Evolutionary conservation across 2,888 invertebrate genomes (phyloP).

Genomic region (Chymomyza amoena): DNA sequence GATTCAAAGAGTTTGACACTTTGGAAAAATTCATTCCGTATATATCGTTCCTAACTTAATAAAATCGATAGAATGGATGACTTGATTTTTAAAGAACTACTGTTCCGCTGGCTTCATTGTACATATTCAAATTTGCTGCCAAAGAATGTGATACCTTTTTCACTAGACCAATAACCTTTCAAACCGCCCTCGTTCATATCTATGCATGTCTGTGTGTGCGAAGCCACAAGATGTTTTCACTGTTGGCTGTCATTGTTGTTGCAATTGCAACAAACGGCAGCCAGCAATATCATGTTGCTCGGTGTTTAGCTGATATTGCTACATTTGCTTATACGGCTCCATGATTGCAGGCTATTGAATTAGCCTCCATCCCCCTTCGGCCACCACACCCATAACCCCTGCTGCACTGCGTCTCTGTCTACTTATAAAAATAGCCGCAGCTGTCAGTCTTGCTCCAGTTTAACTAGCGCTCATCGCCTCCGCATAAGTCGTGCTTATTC

Average conservation of each 20-base stretch:
- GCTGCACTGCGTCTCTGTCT: not conserved
- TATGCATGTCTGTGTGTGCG: constrained; percentile 45
- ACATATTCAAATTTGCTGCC: no score
- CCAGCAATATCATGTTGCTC: constrained; percentile 62
- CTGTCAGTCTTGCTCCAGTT: constrained; percentile 57
- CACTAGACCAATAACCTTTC: no score
- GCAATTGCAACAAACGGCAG: constrained; percentile 34
- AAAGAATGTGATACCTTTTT: no score
- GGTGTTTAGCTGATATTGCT: constrained; percentile 65
- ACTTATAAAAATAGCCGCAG: not conserved
- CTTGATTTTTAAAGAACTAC: no score
- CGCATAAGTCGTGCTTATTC: constrained; percentile 66
- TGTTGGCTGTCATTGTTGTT: constrained; percentile 43
- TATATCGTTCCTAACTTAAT: no score
- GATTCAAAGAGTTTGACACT: no score
- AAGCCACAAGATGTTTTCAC: constrained; percentile 28
- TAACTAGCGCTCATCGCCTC: constrained; percentile 29
- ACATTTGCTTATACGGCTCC: constrained; percentile 71
- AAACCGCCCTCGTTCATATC: not conserved
- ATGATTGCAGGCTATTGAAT: constrained; percentile 70
- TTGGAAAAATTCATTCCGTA: no score
- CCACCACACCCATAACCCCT: not conserved
- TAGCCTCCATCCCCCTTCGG: constrained; percentile 29
- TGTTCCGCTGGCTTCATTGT: no score
- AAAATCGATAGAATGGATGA: no score